Evolutionary conservation across 2,797 vertebrate species (phyloP), one percentile per base, ranked within the genome.

Genomic region (Geotrypetes seraphini): DNA sequence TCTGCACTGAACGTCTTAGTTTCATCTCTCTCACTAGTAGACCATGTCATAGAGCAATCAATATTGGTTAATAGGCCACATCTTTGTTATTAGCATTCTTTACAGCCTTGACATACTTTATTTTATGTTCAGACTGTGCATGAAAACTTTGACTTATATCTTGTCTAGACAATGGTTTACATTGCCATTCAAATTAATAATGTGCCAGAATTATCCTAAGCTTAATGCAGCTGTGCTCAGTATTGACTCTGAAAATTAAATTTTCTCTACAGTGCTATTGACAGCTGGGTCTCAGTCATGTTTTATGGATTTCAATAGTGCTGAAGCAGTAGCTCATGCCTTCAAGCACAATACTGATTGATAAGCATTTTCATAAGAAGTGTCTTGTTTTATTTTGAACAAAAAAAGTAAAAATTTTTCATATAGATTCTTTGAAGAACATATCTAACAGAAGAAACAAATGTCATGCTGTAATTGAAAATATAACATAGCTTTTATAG

Each of bases 201-300:
- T 51, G 63, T 75, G 64, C 49, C 66, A 75, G 70, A 79, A 78
- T 83, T 79, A 74, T 73, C 73, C 60, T 72, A 75, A 56, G 61
- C 56, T 75, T 83, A 80, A 81, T 78, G 73, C 78, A 79, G 71
- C 77, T 79, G 75, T 73, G 64, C 69, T 79, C 63, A 56, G 47
- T 79, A 83, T 83, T 81, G 75, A 83, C 80, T 84, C 67, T 77
- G 68, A 69, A 84, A 84, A 84, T 85, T 78, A 80, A 78, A 84
- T 83, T 80, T 79, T 69, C 69, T 71, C 52, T 64, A 44, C 57
- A 42, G 31, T 60, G 43, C 46, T 79, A 80, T 74, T 80, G 83
- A 79, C 81, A 83, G 75, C 78, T 79, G 81, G 25, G 80, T 68
- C 74, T 79, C 77, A 51, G 67, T 73, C 63, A 78, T 75, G 72